Evolutionary conservation across 2,888 invertebrate genomes (phyloP).

Genomic region (Platycheirus rosarum): DNA sequence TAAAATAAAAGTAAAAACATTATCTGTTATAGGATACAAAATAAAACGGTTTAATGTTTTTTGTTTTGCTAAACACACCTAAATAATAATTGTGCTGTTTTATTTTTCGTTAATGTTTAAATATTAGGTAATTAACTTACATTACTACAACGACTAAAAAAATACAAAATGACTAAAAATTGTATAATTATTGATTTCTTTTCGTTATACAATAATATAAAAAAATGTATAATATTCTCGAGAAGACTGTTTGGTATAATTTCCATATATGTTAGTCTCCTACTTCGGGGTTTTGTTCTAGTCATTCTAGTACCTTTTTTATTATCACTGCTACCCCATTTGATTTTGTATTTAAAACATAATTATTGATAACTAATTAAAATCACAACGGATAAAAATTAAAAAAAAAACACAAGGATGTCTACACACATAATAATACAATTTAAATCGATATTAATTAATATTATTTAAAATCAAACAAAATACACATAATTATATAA

Average conservation of each 20-base stretch:
- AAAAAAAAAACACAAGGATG: constrained; percentile 44
- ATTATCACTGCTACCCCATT: constrained; percentile 46
- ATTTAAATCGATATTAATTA: constrained; percentile 7
- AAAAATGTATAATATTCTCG: constrained; percentile 17
- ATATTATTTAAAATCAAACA: constrained; percentile 42
- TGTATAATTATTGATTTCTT: constrained; percentile 46
- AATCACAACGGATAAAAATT: constrained; percentile 61
- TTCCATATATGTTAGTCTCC: constrained; percentile 11
- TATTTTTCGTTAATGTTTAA: constrained; percentile 27
- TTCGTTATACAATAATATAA: constrained; percentile 45
- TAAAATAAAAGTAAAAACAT: constrained; percentile 34
- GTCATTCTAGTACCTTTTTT: constrained; percentile 56
- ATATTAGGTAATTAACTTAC: constrained; percentile 51
- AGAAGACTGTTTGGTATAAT: constrained; percentile 5
- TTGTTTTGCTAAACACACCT: constrained; percentile 40
- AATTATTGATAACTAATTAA: constrained; percentile 41
- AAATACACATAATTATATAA: constrained; percentile 29
- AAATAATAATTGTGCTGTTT: constrained; percentile 68
- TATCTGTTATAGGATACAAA: constrained; percentile 33
- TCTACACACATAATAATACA: constrained; percentile 24
- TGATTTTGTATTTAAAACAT: constrained; percentile 22
- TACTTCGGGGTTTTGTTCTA: constrained; percentile 20
- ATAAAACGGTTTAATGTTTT: constrained; percentile 10
- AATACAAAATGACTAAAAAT: constrained; percentile 70
- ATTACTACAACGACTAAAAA: constrained; percentile 66